Conservation (phyloP, 2,888 invertebrate species). For the Zaprionus obscuricornis region DNA sequence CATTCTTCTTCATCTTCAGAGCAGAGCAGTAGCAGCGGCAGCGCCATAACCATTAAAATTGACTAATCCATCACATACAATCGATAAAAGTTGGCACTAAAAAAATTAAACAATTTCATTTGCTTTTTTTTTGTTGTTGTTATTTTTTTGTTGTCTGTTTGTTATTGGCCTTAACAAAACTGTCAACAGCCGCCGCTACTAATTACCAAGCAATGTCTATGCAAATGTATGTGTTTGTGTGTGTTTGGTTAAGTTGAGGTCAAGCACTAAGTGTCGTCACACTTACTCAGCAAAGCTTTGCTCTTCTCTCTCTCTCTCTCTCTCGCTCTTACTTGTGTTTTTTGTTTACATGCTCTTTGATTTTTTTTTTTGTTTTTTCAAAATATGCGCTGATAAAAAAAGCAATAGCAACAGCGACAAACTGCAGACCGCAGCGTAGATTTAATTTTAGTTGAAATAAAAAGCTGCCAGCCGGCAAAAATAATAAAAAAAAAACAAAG, state of each 20-base stretch:
- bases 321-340: slow-evolving; percentile 10
- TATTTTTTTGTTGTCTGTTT: slow-evolving; percentile 31
- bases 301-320: slow-evolving; percentile 30
- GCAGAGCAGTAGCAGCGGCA: slow-evolving; percentile 4
- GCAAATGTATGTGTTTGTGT: slow-evolving; percentile 4
- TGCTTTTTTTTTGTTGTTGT: slow-evolving; percentile 10
- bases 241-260: slow-evolving; percentile 39
- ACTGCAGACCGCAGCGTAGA: slow-evolving; percentile 10
- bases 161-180: too few species aligned
- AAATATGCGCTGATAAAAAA: slow-evolving; percentile 25
- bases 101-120: slow-evolving; percentile 31
- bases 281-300: slow-evolving; percentile 5
- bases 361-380: too few species aligned
- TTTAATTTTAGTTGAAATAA: slow-evolving; percentile 52
- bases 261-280: slow-evolving; percentile 45
- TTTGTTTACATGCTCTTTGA: slow-evolving; percentile 70
- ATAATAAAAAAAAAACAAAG: slow-evolving; percentile 7
- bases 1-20: neutral
- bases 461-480: slow-evolving; percentile 38
- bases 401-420: slow-evolving; percentile 11
- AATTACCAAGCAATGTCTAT: slow-evolving; percentile 38
- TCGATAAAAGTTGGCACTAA: slow-evolving; percentile 51
- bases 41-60: slow-evolving; percentile 22
- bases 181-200: slow-evolving; percentile 60
- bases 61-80: slow-evolving; percentile 47